These are phyloP conservation scores for Falco punctatus DNA, from an alignment of 2,113 vertebrate species.

Conservation along the genomic window DNA sequence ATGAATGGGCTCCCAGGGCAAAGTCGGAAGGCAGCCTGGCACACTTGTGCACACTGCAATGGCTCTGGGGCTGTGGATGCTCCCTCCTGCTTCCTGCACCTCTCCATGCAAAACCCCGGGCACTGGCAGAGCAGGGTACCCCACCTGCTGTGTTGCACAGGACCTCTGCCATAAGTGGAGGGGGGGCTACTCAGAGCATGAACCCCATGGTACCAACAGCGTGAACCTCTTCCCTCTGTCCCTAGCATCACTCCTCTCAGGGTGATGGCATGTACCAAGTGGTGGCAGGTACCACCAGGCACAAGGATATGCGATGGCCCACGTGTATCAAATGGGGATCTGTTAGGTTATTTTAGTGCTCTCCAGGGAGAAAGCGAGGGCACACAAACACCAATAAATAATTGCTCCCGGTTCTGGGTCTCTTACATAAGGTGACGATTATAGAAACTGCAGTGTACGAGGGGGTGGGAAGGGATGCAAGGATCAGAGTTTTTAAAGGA, in stretches of 20 bases:
- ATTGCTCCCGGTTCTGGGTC: constrained; percentile 42
- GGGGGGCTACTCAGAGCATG: background rate
- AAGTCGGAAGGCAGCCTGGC: background rate
- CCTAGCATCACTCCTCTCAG: background rate
- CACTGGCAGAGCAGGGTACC: fast-evolving
- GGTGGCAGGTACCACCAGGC: background rate
- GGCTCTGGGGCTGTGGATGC: background rate
- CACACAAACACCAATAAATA: constrained; percentile 55
- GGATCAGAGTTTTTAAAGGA: constrained; percentile 61
- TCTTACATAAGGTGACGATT: constrained; percentile 56
- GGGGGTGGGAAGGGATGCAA: constrained; percentile 36
- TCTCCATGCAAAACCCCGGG: background rate
- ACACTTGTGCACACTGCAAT: fast-evolving
- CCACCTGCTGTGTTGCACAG: background rate
- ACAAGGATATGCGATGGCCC: background rate
- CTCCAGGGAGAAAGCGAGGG: background rate
- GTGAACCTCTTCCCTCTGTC: background rate
- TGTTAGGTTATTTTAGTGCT: constrained; percentile 27
- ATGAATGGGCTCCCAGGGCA: fast-evolving
- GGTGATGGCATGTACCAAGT: background rate
- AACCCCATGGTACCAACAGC: too few relatives aligned
- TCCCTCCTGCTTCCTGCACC: background rate
- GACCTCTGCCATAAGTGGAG: background rate
- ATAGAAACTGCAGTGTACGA: constrained; percentile 31
- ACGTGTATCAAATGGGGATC: background rate